A percentile compares a stretch with the other conserved stretches of the same genome.
Conservation (phyloP, 2,888 invertebrate species). For the Tryphoninae sp. region DNA sequence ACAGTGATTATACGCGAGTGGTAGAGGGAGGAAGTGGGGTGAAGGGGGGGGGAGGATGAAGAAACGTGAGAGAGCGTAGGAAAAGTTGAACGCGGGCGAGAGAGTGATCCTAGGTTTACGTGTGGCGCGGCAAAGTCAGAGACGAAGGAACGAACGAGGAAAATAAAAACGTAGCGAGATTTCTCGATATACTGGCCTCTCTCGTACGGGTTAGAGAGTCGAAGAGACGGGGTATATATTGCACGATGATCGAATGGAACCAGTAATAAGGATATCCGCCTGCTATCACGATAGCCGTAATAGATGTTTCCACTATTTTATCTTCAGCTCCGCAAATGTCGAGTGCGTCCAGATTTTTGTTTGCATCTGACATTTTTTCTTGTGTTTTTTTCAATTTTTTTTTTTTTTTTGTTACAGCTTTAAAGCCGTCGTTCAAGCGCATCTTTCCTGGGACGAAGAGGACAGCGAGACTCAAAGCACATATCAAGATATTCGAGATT, state of each 20-base stretch:
- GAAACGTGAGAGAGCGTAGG: slow-evolving; percentile 45
- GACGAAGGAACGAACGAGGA: slow-evolving; percentile 31
- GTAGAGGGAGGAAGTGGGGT: slow-evolving; percentile 45
- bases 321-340: slow-evolving; percentile 26
- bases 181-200: slow-evolving; percentile 47
- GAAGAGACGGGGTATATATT: background rate
- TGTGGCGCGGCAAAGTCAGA: slow-evolving; percentile 44
- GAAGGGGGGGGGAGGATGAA: slow-evolving; percentile 28
- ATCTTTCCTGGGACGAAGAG: background rate
- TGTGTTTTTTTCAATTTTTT: slow-evolving; percentile 7
- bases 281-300: slow-evolving; percentile 54
- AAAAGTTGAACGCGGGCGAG: slow-evolving; percentile 49
- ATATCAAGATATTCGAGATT: slow-evolving; percentile 33
- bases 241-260: slow-evolving; percentile 44
- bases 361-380: background rate
- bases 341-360: slow-evolving; percentile 40
- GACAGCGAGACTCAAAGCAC: background rate
- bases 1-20: slow-evolving; percentile 56
- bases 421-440: slow-evolving; percentile 30
- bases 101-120: slow-evolving; percentile 50
- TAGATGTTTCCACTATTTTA: slow-evolving; percentile 58
- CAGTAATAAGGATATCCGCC: slow-evolving; percentile 63
- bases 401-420: background rate
- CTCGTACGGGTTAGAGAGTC: background rate
- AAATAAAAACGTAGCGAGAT: slow-evolving; percentile 28